phyloP scores from a whole-genome alignment of 2,113 vertebrate genomes.

The Tonatia bakeri region DNA sequence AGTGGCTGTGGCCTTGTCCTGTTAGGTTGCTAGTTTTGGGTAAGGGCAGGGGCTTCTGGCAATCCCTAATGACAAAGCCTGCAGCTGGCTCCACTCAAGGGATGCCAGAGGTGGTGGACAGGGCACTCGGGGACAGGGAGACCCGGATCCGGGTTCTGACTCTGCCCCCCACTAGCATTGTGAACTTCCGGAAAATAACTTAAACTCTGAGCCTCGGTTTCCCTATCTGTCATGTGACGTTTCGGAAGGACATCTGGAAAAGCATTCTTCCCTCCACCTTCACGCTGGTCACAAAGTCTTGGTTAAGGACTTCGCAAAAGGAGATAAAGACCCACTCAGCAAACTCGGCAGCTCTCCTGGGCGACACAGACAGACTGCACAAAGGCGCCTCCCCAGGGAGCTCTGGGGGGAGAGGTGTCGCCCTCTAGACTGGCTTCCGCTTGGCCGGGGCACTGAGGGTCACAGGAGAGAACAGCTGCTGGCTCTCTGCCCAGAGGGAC shows the following conservation, averaged over 20 bases:
- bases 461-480: neutral
- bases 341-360: neutral
- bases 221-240: conserved; percentile 5
- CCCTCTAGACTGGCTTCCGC: neutral
- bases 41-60: neutral
- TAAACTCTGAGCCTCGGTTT: conserved; percentile 28
- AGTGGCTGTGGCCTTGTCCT: neutral
- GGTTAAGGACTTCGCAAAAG: neutral
- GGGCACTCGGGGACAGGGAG: neutral
- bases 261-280: neutral
- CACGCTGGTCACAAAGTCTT: neutral
- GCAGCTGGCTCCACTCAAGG: neutral
- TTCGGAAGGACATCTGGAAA: neutral
- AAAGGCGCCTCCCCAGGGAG: neutral
- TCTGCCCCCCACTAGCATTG: neutral
- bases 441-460: neutral
- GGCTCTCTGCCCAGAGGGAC: neutral
- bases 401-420: neutral
- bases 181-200: neutral
- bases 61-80: neutral
- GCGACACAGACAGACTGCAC: neutral
- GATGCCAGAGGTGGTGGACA: neutral
- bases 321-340: neutral
- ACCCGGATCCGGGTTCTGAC: neutral
- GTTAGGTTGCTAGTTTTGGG: neutral